phyloP scores from a whole-genome alignment of 1,140 invertebrate genomes.

The Euura saliciscinereae region DNA sequence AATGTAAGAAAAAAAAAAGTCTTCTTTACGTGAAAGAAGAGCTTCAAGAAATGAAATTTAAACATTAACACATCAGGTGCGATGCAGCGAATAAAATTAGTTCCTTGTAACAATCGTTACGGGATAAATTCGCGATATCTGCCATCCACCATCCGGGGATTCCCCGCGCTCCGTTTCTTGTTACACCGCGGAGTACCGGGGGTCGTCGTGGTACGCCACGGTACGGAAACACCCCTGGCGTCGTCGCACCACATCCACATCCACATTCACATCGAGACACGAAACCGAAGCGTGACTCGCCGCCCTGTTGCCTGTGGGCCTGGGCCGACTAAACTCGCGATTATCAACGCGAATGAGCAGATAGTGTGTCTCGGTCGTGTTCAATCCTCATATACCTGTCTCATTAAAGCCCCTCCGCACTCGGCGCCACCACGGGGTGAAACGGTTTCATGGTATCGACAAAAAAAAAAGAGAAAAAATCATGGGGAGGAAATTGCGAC shows the following conservation, averaged over 20 bases:
- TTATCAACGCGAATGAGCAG: neutral
- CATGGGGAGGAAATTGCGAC: neutral
- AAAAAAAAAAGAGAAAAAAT: neutral
- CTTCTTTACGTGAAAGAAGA: no score
- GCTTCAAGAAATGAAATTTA: no score
- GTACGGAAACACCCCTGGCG: conserved; percentile 3
- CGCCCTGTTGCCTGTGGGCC: neutral
- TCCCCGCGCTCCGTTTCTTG: neutral
- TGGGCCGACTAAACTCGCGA: neutral
- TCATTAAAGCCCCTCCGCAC: neutral
- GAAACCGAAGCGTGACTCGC: conserved; percentile 6
- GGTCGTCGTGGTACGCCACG: conserved; percentile 2
- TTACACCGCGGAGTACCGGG: neutral
- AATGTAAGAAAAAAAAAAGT: no score
- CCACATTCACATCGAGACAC: neutral
- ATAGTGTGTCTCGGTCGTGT: neutral
- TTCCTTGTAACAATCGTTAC: no score
- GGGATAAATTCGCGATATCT: neutral
- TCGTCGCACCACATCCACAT: neutral
- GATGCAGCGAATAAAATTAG: no score
- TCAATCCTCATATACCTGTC: no score
- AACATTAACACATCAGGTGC: no score
- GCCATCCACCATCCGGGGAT: neutral
- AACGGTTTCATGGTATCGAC: neutral
- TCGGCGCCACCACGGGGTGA: neutral